Evolutionary conservation across 1,140 invertebrate genomes (phyloP).

Genomic region (Apolygus lucorum): DNA sequence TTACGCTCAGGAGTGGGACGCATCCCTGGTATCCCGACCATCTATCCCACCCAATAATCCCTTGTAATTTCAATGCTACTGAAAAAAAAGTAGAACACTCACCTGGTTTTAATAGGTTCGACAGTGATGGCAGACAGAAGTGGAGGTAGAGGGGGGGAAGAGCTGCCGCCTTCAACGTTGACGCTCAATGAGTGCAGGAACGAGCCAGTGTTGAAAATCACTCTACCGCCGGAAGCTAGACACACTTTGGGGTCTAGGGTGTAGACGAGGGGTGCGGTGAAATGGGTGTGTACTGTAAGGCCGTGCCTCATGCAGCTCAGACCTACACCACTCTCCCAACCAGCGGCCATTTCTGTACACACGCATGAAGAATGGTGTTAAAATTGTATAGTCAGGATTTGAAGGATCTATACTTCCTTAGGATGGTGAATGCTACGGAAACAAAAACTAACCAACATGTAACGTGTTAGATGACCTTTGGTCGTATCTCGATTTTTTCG

Average conservation of each 20-base stretch:
- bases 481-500: no score
- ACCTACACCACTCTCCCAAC: constrained; percentile 48
- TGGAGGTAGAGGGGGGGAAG: background rate
- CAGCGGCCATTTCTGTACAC: constrained; percentile 48
- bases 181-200: constrained; percentile 55
- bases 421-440: no score
- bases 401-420: no score
- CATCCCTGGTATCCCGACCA: no score
- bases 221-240: constrained; percentile 13
- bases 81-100: background rate
- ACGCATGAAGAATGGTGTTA: no score
- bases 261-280: constrained; percentile 48
- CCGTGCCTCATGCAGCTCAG: constrained; percentile 56
- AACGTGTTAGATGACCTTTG: no score
- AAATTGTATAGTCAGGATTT: no score
- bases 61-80: background rate
- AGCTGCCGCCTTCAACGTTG: constrained; percentile 39
- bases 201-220: constrained; percentile 62
- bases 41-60: no score
- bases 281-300: constrained; percentile 58
- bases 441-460: no score
- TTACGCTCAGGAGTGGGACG: no score
- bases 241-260: constrained; percentile 20
- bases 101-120: constrained; percentile 25
- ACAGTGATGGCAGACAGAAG: background rate